Evolutionary conservation across 2,888 invertebrate species (phyloP).

Genomic region (Andricus quercusramuli): DNA sequence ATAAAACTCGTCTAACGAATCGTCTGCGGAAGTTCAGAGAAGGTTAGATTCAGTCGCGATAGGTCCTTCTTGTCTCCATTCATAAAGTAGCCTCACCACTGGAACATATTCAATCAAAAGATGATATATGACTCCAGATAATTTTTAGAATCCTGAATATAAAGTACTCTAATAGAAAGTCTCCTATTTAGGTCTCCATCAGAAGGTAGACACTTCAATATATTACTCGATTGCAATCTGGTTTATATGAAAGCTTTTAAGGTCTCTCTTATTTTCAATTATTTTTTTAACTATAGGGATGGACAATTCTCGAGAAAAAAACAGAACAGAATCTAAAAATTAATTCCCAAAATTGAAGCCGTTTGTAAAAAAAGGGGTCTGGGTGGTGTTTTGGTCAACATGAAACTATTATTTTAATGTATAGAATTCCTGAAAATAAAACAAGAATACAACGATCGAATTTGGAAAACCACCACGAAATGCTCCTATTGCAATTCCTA

Average conservation of each 20-base stretch:
- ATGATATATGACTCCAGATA: constrained; percentile 28
- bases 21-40: constrained; percentile 55
- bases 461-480: too few relatives aligned
- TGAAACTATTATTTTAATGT: too few relatives aligned
- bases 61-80: constrained; percentile 16
- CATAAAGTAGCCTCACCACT: constrained; percentile 17
- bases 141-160: constrained; percentile 8
- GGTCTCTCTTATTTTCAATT: background rate
- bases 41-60: constrained; percentile 47
- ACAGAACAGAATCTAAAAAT: too few relatives aligned
- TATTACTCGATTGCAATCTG: constrained; percentile 2
- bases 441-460: too few relatives aligned
- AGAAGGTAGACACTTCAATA: background rate
- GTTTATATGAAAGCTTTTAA: background rate
- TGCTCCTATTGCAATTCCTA: too few relatives aligned
- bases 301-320: too few relatives aligned
- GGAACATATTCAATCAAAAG: constrained; percentile 20
- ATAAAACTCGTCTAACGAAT: constrained; percentile 60
- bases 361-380: too few relatives aligned
- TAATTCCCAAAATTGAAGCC: too few relatives aligned
- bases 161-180: constrained; percentile 1
- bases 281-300: background rate
- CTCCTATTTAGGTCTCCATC: constrained; percentile 3
- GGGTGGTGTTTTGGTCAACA: too few relatives aligned
- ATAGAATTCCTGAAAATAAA: too few relatives aligned